phyloP scores from a whole-genome alignment of 2,797 vertebrate genomes.

The Mastacembelus armatus region DNA sequence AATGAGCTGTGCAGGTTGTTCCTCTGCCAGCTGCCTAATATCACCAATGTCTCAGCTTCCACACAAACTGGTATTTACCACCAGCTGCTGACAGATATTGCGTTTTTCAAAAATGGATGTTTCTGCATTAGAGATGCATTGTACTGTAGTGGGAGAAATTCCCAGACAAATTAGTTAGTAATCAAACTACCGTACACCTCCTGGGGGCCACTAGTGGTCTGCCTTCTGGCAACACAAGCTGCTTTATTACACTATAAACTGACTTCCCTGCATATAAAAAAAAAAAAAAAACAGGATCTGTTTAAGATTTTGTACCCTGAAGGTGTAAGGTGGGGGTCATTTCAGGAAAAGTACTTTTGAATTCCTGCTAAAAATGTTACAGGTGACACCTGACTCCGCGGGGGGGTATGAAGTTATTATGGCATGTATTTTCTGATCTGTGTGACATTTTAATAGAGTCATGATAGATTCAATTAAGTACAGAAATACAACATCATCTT shows the following conservation, averaged over 20 bases:
- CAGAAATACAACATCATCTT: neutral
- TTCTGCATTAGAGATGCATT: neutral
- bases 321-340: no score
- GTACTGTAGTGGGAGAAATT: no score
- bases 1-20: conserved; percentile 16
- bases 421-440: neutral
- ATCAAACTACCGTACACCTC: no score
- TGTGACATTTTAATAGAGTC: neutral
- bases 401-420: neutral
- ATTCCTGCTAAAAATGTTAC: no score
- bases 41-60: neutral
- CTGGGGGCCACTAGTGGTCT: no score
- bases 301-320: no score
- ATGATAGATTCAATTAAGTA: neutral
- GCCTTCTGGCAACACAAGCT: no score
- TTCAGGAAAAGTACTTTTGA: no score
- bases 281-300: no score
- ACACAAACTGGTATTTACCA: neutral
- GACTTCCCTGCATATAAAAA: no score
- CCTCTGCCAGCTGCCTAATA: neutral
- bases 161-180: no score
- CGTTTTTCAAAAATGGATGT: neutral
- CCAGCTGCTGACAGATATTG: neutral
- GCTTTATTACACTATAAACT: no score
- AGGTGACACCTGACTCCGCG: neutral